These are phyloP conservation scores for Parnassius orleans DNA, from an alignment of 2,888 invertebrate species.

Conservation along the genomic window DNA sequence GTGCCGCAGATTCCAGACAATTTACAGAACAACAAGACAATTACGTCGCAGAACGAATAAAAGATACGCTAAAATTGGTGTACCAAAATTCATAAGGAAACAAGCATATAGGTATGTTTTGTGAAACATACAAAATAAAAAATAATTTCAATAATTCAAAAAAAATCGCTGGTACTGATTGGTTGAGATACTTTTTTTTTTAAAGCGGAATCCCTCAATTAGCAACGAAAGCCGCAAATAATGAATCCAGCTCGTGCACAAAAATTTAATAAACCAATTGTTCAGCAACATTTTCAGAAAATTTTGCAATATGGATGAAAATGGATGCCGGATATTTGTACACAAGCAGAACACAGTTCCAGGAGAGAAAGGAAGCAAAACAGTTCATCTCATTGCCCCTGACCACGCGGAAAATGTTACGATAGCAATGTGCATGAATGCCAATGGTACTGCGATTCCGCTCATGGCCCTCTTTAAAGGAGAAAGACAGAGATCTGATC, in stretches of 20 bases:
- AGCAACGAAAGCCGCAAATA: conserved; percentile 21
- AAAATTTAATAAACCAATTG: conserved; percentile 26
- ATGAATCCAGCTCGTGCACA: conserved; percentile 32
- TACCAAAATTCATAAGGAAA: too few species aligned
- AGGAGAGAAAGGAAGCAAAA: not conserved
- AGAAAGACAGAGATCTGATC: conserved; percentile 29
- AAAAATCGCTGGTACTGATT: not conserved
- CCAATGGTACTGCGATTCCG: not conserved
- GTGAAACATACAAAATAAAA: not conserved
- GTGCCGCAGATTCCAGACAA: too few species aligned
- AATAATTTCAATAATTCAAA: not conserved
- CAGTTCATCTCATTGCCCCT: not conserved
- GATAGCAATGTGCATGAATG: conserved; percentile 21
- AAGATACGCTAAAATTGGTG: too few species aligned
- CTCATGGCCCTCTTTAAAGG: not conserved
- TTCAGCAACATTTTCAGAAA: not conserved
- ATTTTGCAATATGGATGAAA: not conserved
- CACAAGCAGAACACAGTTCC: not conserved
- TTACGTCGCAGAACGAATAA: too few species aligned
- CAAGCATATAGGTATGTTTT: not conserved
- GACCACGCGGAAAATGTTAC: conserved; percentile 24
- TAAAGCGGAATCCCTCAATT: too few species aligned
- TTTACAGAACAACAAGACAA: too few species aligned
- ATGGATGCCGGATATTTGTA: not conserved
- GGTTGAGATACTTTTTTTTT: too few species aligned